phyloP scores from a whole-genome alignment of 2,888 invertebrate genomes.

The Cantharis lateralis region DNA sequence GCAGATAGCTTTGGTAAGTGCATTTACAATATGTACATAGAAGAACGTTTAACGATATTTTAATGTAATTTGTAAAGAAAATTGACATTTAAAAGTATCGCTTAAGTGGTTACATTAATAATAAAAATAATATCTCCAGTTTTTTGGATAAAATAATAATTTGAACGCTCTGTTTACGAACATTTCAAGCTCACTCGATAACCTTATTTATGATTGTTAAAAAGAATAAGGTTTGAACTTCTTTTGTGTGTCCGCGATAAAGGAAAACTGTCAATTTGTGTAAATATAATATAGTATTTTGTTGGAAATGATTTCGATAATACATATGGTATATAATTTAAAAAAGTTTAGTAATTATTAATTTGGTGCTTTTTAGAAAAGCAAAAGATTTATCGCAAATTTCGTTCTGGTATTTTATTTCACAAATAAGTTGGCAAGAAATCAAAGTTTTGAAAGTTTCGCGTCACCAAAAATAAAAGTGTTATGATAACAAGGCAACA shows the following conservation, averaged over 20 bases:
- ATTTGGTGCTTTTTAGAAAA: neutral
- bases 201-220: neutral
- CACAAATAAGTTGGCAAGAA: slow-evolving; percentile 3
- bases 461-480: neutral
- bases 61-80: neutral
- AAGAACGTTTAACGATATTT: neutral
- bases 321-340: neutral
- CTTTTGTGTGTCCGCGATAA: neutral
- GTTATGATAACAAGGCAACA: neutral
- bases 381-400: neutral
- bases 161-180: neutral
- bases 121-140: neutral
- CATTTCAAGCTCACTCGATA: neutral
- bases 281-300: slow-evolving; percentile 3
- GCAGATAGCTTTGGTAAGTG: too few relatives aligned
- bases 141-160: neutral
- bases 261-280: neutral
- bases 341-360: neutral
- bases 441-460: neutral
- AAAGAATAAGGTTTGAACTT: neutral
- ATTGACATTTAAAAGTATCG: neutral
- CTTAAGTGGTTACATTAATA: neutral
- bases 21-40: too few relatives aligned
- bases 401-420: neutral
- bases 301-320: neutral